Conservation (phyloP, 2,113 vertebrate genomes). For the Steatornis caripensis region DNA sequence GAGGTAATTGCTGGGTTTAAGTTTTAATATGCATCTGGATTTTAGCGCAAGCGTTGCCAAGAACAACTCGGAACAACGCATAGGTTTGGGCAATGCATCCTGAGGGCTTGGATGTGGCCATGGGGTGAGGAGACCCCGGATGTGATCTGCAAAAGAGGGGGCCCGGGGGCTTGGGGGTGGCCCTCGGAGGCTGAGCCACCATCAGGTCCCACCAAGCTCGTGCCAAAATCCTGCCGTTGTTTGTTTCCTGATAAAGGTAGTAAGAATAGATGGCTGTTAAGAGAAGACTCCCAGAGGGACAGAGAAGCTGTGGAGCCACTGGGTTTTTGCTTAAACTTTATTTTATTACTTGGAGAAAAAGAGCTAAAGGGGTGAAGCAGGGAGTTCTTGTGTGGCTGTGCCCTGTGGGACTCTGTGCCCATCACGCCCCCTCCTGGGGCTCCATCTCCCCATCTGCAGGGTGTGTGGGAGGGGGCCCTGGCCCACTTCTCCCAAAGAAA, state of each 20-base stretch:
- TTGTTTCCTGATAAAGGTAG: not conserved
- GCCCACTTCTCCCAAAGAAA: not conserved
- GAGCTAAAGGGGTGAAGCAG: not conserved
- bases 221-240: not conserved
- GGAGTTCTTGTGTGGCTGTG: not conserved
- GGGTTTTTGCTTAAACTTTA: not conserved
- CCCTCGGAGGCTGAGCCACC: not conserved
- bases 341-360: not conserved
- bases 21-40: not conserved
- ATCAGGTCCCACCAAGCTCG: fast-evolving
- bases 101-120: fast-evolving
- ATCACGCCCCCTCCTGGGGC: not conserved
- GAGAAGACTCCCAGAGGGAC: not conserved
- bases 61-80: not conserved
- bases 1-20: slow-evolving; percentile 6
- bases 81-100: not conserved
- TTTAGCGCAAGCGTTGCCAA: not conserved
- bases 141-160: not conserved
- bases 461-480: not conserved
- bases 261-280: not conserved
- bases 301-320: not conserved
- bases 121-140: not conserved
- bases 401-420: not conserved
- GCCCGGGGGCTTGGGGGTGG: not conserved
- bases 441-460: not conserved